A percentile compares a stretch with the other conserved stretches of the same genome.
These are phyloP conservation scores for Pseudococcus jackbeardsleyi DNA, from an alignment of 2,888 invertebrate species.

Conservation along the genomic window DNA sequence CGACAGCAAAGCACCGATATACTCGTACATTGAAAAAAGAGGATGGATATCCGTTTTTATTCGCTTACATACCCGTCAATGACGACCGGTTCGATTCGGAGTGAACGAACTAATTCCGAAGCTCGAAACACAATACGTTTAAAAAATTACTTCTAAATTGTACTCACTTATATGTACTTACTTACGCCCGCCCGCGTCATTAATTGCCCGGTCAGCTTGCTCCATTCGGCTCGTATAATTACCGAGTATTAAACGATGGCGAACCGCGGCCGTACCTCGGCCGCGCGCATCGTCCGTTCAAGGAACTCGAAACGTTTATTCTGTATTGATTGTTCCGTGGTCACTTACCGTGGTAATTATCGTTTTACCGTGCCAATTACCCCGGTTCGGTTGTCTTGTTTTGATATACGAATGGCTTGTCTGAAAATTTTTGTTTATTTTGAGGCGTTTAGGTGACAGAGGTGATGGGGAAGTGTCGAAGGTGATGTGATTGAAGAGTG, in stretches of 20 bases:
- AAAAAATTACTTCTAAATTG: constrained; percentile 1
- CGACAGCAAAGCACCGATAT: not conserved
- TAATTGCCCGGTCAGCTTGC: not conserved
- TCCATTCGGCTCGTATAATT: constrained; percentile 1
- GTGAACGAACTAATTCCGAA: not conserved
- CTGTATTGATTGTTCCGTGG: constrained; percentile 15
- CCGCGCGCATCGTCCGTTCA: too few species aligned
- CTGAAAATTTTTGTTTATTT: not conserved
- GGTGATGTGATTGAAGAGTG: not conserved
- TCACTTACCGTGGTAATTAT: constrained; percentile 30
- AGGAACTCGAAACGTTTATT: not conserved
- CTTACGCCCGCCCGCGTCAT: not conserved
- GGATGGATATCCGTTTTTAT: constrained; percentile 1
- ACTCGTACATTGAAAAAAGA: not conserved
- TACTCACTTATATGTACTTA: not conserved
- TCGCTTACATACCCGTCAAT: not conserved
- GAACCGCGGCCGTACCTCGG: not conserved
- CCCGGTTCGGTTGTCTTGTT: not conserved
- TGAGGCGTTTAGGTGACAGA: not conserved
- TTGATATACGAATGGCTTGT: not conserved
- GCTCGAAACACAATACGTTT: not conserved
- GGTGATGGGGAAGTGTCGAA: not conserved
- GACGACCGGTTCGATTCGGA: not conserved
- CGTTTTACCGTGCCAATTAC: constrained; percentile 40
- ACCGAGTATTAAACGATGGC: not conserved